A percentile compares a stretch with the other conserved stretches of the same genome.
phyloP scores from a whole-genome alignment of 2,797 vertebrate species.

The Leptodon cayanensis region DNA sequence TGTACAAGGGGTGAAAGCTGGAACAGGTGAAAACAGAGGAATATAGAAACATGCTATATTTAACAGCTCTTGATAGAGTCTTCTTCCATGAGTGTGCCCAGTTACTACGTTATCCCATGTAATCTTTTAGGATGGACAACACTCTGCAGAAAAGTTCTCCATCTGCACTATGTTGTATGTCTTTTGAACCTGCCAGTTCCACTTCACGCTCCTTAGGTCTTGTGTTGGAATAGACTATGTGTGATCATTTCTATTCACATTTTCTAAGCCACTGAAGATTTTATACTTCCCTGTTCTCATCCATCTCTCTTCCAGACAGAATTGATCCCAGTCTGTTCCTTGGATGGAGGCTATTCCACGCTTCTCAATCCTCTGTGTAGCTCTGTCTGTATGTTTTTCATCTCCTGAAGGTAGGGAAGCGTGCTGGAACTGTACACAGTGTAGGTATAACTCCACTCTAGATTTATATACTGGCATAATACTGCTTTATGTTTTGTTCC shows the following conservation, averaged over 20 bases:
- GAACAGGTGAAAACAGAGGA: too few relatives aligned
- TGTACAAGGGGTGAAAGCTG: too few relatives aligned
- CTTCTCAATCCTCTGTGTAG: background rate
- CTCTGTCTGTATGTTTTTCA: background rate
- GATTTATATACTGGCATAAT: background rate
- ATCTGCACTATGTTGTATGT: background rate
- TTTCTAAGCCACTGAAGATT: background rate
- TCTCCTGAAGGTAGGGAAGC: background rate
- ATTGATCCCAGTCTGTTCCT: background rate
- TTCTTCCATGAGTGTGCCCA: background rate
- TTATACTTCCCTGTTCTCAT: background rate
- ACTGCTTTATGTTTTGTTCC: background rate
- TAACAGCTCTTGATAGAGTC: background rate
- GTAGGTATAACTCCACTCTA: background rate
- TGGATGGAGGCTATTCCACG: background rate
- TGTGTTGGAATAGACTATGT: background rate
- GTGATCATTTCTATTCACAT: background rate
- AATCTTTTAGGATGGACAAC: background rate
- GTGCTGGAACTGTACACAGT: background rate
- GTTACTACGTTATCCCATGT: background rate
- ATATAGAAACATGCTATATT: background rate
- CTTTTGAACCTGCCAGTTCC: background rate
- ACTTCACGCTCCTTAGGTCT: background rate
- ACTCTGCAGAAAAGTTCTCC: background rate
- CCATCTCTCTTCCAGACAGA: background rate